These are phyloP conservation scores for Sphaeramia orbicularis DNA, from an alignment of 2,797 vertebrate genomes.

Conservation along the genomic window DNA sequence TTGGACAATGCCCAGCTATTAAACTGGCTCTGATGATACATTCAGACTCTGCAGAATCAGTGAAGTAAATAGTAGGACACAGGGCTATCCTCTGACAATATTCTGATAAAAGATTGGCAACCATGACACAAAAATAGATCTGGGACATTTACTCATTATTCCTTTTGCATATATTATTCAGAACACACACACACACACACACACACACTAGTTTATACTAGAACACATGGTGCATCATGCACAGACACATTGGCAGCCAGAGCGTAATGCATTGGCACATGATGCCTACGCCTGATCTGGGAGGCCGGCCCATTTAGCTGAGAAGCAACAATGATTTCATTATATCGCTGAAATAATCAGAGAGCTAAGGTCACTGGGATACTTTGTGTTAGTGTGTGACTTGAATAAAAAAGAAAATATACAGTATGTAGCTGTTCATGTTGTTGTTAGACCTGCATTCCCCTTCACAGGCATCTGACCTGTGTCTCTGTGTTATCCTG, in stretches of 20 bases:
- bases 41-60: conserved; percentile 51
- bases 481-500: conserved; percentile 12
- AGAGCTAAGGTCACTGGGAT: conserved; percentile 43
- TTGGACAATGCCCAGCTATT: conserved; percentile 31
- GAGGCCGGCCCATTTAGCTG: conserved; percentile 65
- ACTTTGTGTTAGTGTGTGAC: conserved; percentile 7
- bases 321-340: conserved; percentile 80
- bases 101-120: conserved; percentile 24
- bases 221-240: conserved; percentile 57
- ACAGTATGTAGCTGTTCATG: no score
- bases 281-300: conserved; percentile 67
- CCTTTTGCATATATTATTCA: neutral
- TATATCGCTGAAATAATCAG: conserved; percentile 69
- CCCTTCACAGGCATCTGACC: conserved; percentile 9
- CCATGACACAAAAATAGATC: conserved; percentile 19
- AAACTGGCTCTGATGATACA: conserved; percentile 37
- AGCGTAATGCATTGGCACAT: conserved; percentile 64
- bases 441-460: neutral
- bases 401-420: neutral
- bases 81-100: conserved; percentile 18
- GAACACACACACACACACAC: conserved; percentile 8
- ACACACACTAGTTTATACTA: conserved; percentile 13
- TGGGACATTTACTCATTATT: conserved; percentile 23
- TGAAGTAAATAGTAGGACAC: conserved; percentile 29
- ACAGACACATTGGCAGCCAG: conserved; percentile 61